Base-by-base conservation (phyloP, 2,113 vertebrate species). In the Eidolon helvum region DNA sequence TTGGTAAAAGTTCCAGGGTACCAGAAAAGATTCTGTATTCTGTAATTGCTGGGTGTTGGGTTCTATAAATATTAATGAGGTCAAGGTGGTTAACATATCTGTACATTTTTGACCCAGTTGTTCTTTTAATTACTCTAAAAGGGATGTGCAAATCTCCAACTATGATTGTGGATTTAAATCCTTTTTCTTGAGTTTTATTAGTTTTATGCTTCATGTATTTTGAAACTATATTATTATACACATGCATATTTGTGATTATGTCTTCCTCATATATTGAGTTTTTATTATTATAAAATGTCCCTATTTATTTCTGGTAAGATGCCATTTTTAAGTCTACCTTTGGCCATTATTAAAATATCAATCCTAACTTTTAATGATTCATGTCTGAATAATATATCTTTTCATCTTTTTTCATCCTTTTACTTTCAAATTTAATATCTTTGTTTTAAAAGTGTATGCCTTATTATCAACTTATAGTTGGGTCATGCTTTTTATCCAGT, bases 21-120 rank as follows among this genome's bases (percentile, higher is more conserved):
- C 21, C 18, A 65, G 40, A 77, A 87, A 74, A 92, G 6, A 82
- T 59, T 69, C 68, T 63, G 28, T 48, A 80, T 82, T 92, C 30
- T 69, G 15, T 63, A 89, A 40, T 55, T 84, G 26, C 61, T 61
- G 63, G 30, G 38, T 35, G 15, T 11, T 84, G 33, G 21, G 35
- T 89, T 85, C 85, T 96, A 90, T 90, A 93, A 84, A 90, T 93
- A 69, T 65, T 84, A 93, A 90, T 68, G 53, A 61, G 79, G 69
- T 61, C 78, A 89, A 88, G 43, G 71, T 84, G 89, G 65, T 91
- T 87, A 53, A 80, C n/a, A 79, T 68, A 68, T 61, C 85, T 55
- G 38, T 26, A 61, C 59, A 77, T 38, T 82, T 95, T 84, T 90
- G 53, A 55, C 78, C 43, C 82, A 91, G 43, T 84, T 71, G 10